These are phyloP conservation scores for Peucedramus taeniatus DNA, from an alignment of 2,113 vertebrate genomes.

Conservation along the genomic window DNA sequence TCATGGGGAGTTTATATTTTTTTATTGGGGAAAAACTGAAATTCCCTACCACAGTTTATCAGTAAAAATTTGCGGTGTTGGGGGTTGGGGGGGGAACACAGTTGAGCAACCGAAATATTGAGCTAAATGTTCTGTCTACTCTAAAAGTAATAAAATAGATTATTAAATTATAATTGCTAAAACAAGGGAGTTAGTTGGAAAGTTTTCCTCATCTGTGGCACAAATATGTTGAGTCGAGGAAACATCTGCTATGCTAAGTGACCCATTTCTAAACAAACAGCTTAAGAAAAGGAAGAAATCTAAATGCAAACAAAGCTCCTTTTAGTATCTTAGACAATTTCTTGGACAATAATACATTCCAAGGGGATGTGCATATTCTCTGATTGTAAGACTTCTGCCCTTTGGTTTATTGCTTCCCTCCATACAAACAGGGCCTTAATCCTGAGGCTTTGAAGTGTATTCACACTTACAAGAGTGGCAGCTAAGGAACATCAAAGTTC, in stretches of 20 bases:
- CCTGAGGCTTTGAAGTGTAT: neutral
- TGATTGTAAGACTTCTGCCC: neutral
- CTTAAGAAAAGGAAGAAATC: neutral
- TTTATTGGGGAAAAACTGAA: neutral
- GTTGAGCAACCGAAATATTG: neutral
- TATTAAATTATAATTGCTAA: neutral
- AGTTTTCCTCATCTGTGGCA: neutral
- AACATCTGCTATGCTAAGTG: conserved; percentile 5
- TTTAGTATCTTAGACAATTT: neutral
- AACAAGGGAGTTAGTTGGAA: neutral
- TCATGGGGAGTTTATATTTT: neutral
- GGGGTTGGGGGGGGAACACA: neutral
- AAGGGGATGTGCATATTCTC: neutral
- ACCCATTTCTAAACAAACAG: conserved; percentile 2
- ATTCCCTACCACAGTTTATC: neutral
- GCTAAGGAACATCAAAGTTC: neutral
- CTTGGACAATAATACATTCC: neutral
- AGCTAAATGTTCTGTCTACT: neutral
- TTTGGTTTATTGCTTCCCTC: neutral
- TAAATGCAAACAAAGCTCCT: neutral
- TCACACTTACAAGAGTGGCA: neutral
- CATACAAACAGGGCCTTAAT: neutral
- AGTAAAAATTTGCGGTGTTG: neutral
- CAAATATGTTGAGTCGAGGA: conserved; percentile 1
- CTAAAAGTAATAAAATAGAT: neutral